phyloP scores from a whole-genome alignment of 2,797 vertebrate species.

The Anguilla anguilla region DNA sequence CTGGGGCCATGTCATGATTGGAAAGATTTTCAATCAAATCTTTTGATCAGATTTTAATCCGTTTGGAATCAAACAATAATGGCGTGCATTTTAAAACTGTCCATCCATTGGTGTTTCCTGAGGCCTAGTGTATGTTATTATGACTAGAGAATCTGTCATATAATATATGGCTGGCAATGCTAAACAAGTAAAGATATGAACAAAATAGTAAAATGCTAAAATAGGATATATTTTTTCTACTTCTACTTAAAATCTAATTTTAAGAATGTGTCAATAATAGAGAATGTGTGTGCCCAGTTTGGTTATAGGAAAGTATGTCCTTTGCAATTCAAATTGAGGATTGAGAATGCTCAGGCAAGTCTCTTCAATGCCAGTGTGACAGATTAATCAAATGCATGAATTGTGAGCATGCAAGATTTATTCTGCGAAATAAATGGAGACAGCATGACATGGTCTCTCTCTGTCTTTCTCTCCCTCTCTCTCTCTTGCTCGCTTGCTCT shows the following conservation, averaged over 20 bases:
- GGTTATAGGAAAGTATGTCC: background rate
- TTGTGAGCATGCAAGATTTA: conserved; percentile 30
- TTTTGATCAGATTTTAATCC: background rate
- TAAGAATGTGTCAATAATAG: background rate
- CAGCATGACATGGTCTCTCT: conserved; percentile 7
- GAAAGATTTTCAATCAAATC: too few relatives aligned
- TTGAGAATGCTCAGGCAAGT: background rate
- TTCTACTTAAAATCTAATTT: background rate
- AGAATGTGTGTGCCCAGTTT: background rate
- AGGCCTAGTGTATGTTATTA: background rate
- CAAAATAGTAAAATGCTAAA: background rate
- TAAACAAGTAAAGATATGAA: background rate
- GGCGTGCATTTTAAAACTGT: background rate
- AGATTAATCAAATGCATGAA: conserved; percentile 18
- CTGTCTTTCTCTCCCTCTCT: background rate
- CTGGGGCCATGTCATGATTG: background rate
- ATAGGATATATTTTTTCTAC: background rate
- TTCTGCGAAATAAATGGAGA: conserved; percentile 26
- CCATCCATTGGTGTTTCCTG: background rate
- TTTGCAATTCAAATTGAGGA: conserved; percentile 7
- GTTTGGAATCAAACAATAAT: background rate
- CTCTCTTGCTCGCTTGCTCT: background rate
- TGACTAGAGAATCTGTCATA: background rate
- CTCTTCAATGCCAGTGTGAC: conserved; percentile 1
- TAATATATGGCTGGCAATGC: background rate